Conservation (phyloP, 2,113 vertebrate genomes). For the Dasypus novemcinctus region DNA sequence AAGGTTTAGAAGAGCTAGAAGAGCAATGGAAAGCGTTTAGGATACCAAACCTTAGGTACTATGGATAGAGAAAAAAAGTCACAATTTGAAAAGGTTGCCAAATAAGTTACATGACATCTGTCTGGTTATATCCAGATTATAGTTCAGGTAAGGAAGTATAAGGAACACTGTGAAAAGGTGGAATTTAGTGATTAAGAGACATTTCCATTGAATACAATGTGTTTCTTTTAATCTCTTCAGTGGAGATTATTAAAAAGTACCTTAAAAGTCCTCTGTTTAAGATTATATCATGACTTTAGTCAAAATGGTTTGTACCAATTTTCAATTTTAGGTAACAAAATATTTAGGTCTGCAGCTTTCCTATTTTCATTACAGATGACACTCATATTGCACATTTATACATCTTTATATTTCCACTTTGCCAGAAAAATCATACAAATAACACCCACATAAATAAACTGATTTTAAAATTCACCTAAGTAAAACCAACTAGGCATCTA, state of each 20-base stretch:
- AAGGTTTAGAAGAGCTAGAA: constrained; percentile 53
- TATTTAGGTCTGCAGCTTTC: not conserved
- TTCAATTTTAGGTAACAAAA: constrained; percentile 39
- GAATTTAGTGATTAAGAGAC: constrained; percentile 4
- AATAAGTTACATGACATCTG: not conserved
- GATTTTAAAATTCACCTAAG: constrained; percentile 9
- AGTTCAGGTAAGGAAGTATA: not conserved
- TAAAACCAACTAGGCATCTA: constrained; percentile 14
- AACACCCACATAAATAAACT: not conserved
- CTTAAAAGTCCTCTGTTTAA: constrained; percentile 21
- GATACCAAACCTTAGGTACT: not conserved
- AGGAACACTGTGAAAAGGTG: not conserved
- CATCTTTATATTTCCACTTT: constrained; percentile 11
- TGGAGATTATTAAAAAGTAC: constrained; percentile 2
- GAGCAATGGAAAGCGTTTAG: not conserved
- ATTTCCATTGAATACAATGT: not conserved
- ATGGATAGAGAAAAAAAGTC: not conserved
- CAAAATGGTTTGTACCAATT: constrained; percentile 29
- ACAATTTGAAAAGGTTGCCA: not conserved
- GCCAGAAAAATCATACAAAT: constrained; percentile 28
- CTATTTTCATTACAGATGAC: not conserved
- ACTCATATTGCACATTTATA: not conserved
- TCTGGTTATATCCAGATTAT: not conserved
- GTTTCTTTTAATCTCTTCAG: constrained; percentile 26
- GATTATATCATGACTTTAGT: not conserved